Percentiles rank a stretch among this genome's conserved stretches.
These are phyloP conservation scores for Theodoxus fluviatilis DNA, from an alignment of 2,888 invertebrate genomes.

Conservation along the genomic window DNA sequence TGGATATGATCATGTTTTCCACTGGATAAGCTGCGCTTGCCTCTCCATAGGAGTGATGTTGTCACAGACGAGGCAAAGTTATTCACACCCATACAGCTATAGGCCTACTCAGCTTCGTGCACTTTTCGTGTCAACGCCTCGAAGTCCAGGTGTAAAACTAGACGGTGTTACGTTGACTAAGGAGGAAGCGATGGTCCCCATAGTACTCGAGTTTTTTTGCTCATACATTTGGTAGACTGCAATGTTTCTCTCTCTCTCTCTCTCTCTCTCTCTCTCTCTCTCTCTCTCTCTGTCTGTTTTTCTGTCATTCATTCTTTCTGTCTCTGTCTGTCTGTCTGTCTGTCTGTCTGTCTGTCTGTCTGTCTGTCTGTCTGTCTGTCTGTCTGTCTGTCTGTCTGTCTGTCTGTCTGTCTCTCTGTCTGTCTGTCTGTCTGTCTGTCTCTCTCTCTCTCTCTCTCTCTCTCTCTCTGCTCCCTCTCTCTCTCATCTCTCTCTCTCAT, in stretches of 20 bases:
- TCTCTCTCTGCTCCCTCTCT: slow-evolving; percentile 2
- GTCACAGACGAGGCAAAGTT: slow-evolving; percentile 5
- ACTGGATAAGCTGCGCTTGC: too few relatives aligned
- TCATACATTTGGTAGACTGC: too few relatives aligned
- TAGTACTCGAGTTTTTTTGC: too few relatives aligned
- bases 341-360: neutral
- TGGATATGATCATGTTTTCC: too few relatives aligned
- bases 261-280: neutral
- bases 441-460: neutral
- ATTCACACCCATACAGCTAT: slow-evolving; percentile 8
- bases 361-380: neutral
- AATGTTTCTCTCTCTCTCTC: neutral
- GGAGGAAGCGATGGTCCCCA: too few relatives aligned
- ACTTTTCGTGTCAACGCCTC: too few relatives aligned
- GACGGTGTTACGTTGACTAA: too few relatives aligned
- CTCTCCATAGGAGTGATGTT: too few relatives aligned
- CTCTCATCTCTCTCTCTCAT: neutral
- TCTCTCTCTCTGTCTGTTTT: neutral
- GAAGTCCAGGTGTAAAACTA: too few relatives aligned
- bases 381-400: neutral
- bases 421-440: slow-evolving; percentile 9
- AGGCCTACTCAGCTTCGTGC: neutral
- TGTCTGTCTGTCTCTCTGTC: slow-evolving; percentile 6
- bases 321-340: too few relatives aligned
- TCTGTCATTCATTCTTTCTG: neutral